Evolutionary conservation across 2,888 invertebrate genomes (phyloP), one percentile per base, ranked within the genome.

Genomic region (Drosophila barbarae): DNA sequence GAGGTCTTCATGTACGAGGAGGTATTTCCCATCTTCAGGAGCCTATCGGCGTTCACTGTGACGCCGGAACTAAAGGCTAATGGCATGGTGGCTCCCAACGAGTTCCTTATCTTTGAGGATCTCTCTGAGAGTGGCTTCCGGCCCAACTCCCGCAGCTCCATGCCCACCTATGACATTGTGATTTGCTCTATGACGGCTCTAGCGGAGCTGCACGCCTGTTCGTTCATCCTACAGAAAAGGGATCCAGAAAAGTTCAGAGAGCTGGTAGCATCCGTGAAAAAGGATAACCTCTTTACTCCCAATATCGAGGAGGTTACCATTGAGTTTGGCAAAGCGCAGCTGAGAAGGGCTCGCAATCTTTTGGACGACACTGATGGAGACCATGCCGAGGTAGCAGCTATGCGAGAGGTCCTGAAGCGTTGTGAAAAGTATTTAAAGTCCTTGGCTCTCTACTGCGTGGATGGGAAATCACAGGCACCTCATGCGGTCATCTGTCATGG

Each of bases 161-260:
- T 78, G 21, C 77, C 90, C 8, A 87, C 90, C 18, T 84, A 87
- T 21, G 88, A 90, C 41, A 84, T 90, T 65, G 87, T 90, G 2
- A 85, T 87, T 38, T 74, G 85, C 13, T 88, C 90, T 1, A 77
- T 91, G 26, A 88, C 88, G 64, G 88, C 90, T 5, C 77, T 91
- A 10, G 91, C 90, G 2, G 90, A 90, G 36, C 88, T 90, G 69
- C 91, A 91, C 71, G 90, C 90, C 1, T 88, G 90, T 71, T 91
- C 91, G 9, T 88, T 91, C 58, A 88, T 90, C 0, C 74, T 91
- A 23, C 88, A 86, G 67, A 79, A 88, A 44, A 73, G 72, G 8
- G 68, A 79, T 39, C 80, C 84, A 0, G n/a, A 61, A 13, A 30
- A 64, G 6, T 87, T 86, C 32, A 26, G 54, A 5, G 39, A 59